These are phyloP conservation scores for Pangasianodon gigas DNA, from an alignment of 2,113 vertebrate species.

Conservation along the genomic window DNA sequence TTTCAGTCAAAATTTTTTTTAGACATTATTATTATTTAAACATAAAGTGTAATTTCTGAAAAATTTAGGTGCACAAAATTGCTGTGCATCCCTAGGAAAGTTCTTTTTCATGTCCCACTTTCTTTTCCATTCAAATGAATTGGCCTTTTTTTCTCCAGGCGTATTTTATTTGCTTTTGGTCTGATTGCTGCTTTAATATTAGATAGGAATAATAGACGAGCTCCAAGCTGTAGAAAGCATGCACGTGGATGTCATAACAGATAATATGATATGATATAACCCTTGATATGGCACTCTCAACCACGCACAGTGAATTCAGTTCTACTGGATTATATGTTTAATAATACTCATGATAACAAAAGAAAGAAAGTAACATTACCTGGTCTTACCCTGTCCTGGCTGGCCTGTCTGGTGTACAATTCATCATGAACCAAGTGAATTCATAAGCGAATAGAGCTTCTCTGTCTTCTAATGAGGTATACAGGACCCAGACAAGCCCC, in stretches of 20 bases:
- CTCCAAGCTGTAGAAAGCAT: not conserved
- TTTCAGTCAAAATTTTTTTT: not conserved
- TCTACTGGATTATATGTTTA: not conserved
- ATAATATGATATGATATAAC: not conserved
- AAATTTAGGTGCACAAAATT: not conserved
- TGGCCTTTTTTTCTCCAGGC: not conserved
- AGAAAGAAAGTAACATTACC: not conserved
- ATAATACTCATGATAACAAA: not conserved
- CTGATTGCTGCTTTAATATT: not conserved
- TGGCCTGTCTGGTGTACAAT: conserved; percentile 11
- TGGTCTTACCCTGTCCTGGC: not conserved
- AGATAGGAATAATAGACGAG: not conserved
- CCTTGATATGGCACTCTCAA: not conserved
- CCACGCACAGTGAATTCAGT: not conserved
- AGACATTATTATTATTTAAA: no score
- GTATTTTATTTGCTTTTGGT: not conserved
- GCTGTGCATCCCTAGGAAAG: not conserved
- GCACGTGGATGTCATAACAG: not conserved
- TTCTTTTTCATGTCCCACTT: not conserved
- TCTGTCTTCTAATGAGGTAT: conserved; percentile 2
- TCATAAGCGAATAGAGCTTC: not conserved
- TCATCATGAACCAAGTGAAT: conserved; percentile 12
- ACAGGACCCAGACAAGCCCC: conserved; percentile 11
- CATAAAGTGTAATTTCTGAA: not conserved
- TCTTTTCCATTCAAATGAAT: not conserved